Base-by-base conservation (phyloP, 2,797 vertebrate genomes). In the Sibirionetta formosa region DNA sequence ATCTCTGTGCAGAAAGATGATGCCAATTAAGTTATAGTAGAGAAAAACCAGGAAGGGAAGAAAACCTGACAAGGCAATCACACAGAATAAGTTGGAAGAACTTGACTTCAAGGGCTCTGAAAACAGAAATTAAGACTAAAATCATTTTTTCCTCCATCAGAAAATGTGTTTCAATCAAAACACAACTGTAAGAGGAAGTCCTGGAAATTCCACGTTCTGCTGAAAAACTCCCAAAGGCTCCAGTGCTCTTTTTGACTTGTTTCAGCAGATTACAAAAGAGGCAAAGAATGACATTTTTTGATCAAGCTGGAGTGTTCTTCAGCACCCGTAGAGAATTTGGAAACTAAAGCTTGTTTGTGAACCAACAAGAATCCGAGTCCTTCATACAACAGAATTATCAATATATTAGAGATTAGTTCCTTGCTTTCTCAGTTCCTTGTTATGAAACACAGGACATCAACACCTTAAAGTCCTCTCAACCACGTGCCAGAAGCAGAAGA, bases 361-460 rank as follows among this genome's bases (percentile, higher is more conserved):
- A 77, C 22, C n/a, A 70, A 77, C 0, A 0, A 85, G 56, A 86
- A 82, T 53, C 31, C 8, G 65, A 65, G 5, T 54, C 33, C 61
- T 84, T 65, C 70, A 56, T 48, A 86, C 10, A 69, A 70, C 26
- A 82, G 26, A 95, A 84, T 72, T 88, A 92, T 69, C 77, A 57
- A 20, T 54, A 16, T 53, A 1, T 19, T 54, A 36, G 27, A 86
- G 46, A 91, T 63, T n/a, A 87, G 31, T 4, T 18, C 3, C 88
- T 88, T 90, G 63, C 63, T 84, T 86, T 90, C 64, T 42, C 42
- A 81, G 70, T 54, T 69, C n/a, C 20, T 7, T 15, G 36, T 84
- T 88, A 92, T 44, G 63, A 92, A 95, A 88, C 4, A 79, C 40
- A 90, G 50, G 23, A 94, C 90, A 92, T 58, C 24, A 38, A 58